Evolutionary conservation across 2,888 invertebrate genomes (phyloP).

Genomic region (Drosophila crucigera): DNA sequence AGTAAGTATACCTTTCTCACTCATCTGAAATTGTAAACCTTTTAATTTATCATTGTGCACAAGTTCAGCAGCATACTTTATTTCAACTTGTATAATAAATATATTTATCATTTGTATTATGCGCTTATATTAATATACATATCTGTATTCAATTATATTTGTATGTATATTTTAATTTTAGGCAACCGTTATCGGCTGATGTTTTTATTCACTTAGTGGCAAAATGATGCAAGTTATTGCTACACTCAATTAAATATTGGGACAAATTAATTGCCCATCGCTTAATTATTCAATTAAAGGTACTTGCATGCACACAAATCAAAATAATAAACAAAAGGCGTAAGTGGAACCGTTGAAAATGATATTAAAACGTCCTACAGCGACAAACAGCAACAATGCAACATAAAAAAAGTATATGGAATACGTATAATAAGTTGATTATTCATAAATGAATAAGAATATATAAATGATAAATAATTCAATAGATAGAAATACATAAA

Average conservation of each 20-base stretch:
- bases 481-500: conserved; percentile 36
- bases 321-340: conserved; percentile 12
- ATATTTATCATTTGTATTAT: conserved; percentile 48
- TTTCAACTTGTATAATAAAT: conserved; percentile 62
- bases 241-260: conserved; percentile 43
- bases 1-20: conserved; percentile 16
- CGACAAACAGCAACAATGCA: conserved; percentile 37
- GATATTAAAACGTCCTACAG: conserved; percentile 2
- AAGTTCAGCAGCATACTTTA: conserved; percentile 57
- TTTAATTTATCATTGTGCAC: conserved; percentile 58
- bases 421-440: conserved; percentile 6
- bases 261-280: conserved; percentile 34
- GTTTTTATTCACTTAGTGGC: conserved; percentile 53
- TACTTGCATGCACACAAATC: conserved; percentile 27
- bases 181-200: conserved; percentile 8
- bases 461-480: conserved; percentile 45
- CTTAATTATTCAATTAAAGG: conserved; percentile 23
- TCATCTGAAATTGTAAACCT: not conserved
- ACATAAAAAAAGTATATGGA: conserved; percentile 8
- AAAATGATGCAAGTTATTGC: conserved; percentile 63
- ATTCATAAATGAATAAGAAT: conserved; percentile 14
- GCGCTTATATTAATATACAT: conserved; percentile 24
- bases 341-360: conserved; percentile 18
- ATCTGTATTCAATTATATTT: conserved; percentile 8
- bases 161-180: conserved; percentile 25